A percentile compares a stretch with the other conserved stretches of the same genome.
phyloP scores from a whole-genome alignment of 64 coral and sea anemone genomes.

The Stylophora pistillata region DNA sequence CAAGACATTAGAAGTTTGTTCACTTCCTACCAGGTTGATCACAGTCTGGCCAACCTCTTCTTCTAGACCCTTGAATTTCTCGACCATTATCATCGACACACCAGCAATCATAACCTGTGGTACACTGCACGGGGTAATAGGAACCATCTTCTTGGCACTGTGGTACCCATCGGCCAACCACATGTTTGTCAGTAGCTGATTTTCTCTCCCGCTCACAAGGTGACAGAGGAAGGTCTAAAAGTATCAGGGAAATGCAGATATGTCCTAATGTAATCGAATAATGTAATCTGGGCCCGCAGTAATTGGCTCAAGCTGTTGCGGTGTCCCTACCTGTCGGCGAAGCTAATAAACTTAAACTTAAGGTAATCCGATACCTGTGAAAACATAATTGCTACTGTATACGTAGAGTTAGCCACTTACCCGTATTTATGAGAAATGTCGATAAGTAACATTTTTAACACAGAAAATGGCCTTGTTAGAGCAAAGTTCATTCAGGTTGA shows the following conservation, averaged over 20 bases:
- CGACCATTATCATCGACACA: slow-evolving; percentile 84
- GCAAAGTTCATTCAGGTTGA: not conserved
- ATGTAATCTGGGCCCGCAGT: no score
- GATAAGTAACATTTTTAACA: no score
- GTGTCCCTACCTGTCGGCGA: no score
- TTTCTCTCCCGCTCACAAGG: slow-evolving; percentile 71
- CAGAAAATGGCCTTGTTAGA: no score
- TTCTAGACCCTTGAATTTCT: slow-evolving; percentile 65
- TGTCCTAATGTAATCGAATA: no score
- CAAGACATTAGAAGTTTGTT: not conserved
- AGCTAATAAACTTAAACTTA: no score
- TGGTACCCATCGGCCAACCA: slow-evolving; percentile 81
- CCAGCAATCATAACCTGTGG: slow-evolving; percentile 86
- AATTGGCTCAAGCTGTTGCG: no score
- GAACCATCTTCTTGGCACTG: slow-evolving; percentile 78
- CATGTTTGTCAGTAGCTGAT: slow-evolving; percentile 65
- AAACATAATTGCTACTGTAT: no score
- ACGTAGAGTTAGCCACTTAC: no score
- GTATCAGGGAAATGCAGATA: not conserved
- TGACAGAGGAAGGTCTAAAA: slow-evolving; percentile 44
- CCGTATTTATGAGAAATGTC: no score
- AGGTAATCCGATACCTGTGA: no score
- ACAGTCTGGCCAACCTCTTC: slow-evolving; percentile 82
- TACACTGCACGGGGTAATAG: slow-evolving; percentile 81
- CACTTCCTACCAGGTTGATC: slow-evolving; percentile 56